Percentiles rank a stretch among this genome's conserved stretches.
These are phyloP conservation scores for Eurosta solidaginis DNA, from an alignment of 1,140 invertebrate genomes.

Conservation along the genomic window DNA sequence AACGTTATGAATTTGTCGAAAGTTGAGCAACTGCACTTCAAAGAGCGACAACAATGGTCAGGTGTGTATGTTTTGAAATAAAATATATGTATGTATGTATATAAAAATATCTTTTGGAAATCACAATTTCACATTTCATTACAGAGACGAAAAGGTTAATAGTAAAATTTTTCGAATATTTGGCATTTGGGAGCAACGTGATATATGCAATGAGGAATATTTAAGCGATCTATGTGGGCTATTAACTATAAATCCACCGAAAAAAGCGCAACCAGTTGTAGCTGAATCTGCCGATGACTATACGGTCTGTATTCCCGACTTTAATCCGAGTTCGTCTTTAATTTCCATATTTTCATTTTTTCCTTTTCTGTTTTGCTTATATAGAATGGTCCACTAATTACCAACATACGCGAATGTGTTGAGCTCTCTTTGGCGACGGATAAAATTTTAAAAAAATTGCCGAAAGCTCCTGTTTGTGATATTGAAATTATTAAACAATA, in stretches of 20 bases:
- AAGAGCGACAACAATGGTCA: constrained; percentile 86
- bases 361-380: neutral
- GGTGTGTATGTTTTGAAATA: constrained; percentile 68
- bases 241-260: constrained; percentile 74
- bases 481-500: constrained; percentile 52
- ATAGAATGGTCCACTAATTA: constrained; percentile 50
- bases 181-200: constrained; percentile 91
- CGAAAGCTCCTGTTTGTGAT: constrained; percentile 53
- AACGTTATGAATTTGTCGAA: constrained; percentile 85
- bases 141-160: constrained; percentile 85
- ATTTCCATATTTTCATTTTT: neutral
- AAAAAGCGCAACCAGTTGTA: constrained; percentile 70
- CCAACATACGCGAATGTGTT: constrained; percentile 63
- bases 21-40: constrained; percentile 90
- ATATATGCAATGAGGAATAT: constrained; percentile 85
- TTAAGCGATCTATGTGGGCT: constrained; percentile 81
- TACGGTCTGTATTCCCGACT: neutral
- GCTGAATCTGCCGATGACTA: constrained; percentile 55
- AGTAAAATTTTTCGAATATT: constrained; percentile 85
- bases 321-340: neutral
- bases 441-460: constrained; percentile 56
- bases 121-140: neutral
- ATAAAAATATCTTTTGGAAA: too few relatives aligned
- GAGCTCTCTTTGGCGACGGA: constrained; percentile 56
- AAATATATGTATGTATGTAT: too few relatives aligned